These are phyloP conservation scores for Pitta sordida DNA, from an alignment of 2,113 vertebrate species.

Conservation along the genomic window DNA sequence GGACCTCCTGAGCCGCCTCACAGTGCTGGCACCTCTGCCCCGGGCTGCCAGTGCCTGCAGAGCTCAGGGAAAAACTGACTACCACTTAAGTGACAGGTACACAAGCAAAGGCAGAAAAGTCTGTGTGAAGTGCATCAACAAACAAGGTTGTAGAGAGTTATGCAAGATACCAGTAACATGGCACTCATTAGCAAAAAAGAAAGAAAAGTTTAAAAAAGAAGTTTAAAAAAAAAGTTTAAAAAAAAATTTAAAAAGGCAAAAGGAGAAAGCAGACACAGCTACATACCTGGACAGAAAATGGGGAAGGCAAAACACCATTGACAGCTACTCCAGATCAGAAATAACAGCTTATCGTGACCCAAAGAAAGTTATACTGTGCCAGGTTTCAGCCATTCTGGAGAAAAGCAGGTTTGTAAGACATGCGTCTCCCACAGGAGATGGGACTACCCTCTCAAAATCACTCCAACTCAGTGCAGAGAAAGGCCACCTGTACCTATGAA, in stretches of 20 bases:
- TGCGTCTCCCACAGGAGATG: fast-evolving
- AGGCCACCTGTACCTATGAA: background rate
- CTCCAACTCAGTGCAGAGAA: background rate
- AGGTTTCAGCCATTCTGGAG: background rate
- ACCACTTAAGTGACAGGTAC: fast-evolving
- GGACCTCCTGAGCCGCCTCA: background rate
- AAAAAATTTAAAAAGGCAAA: background rate
- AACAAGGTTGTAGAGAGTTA: background rate
- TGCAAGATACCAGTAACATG: background rate
- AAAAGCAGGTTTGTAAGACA: background rate
- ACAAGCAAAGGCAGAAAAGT: background rate
- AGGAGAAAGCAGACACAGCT: background rate
- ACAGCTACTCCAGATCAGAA: background rate
- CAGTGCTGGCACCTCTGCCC: background rate
- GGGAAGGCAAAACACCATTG: background rate
- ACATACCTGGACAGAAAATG: background rate
- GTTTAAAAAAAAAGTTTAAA: background rate
- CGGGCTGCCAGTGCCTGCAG: background rate
- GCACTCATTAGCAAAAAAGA: background rate
- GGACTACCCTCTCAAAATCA: background rate
- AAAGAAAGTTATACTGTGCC: background rate
- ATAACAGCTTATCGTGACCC: background rate
- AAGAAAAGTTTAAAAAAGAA: background rate
- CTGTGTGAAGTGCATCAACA: background rate
- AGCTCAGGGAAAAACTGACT: background rate